Evolutionary conservation across 2,888 invertebrate genomes (phyloP), one percentile per base, ranked within the genome.

Genomic region (Apotomis capreana): DNA sequence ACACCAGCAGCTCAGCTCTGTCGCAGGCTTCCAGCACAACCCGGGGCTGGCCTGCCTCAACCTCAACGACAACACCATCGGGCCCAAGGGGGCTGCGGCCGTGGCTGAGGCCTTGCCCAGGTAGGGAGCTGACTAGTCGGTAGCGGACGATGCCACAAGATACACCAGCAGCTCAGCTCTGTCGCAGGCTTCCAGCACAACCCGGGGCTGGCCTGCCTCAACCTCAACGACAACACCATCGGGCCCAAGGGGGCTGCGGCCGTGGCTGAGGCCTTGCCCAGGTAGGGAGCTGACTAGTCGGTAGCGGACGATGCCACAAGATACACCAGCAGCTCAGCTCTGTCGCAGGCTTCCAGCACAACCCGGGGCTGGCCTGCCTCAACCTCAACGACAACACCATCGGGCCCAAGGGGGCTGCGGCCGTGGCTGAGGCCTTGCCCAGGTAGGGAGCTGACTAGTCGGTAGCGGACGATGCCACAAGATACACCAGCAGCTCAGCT

Each of bases 381-480:
- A 98, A 99, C 89, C 93, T 99, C 0, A 98, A 98, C 84, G 99
- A 99, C 86, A 99, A 99, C 88, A 99, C 97, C 0, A 95, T 99
- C 12, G 95, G 95, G 0, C 94, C 95, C 0, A 95, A 95, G 78
- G 99, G 99, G 0, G 97, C 97, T 0, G 87, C 84, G 36, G 95
- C 96, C 0, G 94, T 99, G 44, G 96, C 98, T 0, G 92, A 94
- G 70, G 96, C 95, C 0, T 87, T 99, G 40, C 95, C 95, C 0
- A 83, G 79, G 92, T 91, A 58, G 81, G 82, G 15, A 15, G 15
- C 15, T 15, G 1, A 5, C 40, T 6, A 5, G 40, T 40, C 40
- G 40, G 5, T 40, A 40, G 5, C 40, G 40, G 15, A 15, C 95
- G 5, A 97, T 99, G 96, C 98, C 98, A 0, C 99, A 99, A 99